Evolutionary conservation across 2,113 vertebrate genomes (phyloP), one percentile per base, ranked within the genome.

Genomic region (Okapia johnstoni): DNA sequence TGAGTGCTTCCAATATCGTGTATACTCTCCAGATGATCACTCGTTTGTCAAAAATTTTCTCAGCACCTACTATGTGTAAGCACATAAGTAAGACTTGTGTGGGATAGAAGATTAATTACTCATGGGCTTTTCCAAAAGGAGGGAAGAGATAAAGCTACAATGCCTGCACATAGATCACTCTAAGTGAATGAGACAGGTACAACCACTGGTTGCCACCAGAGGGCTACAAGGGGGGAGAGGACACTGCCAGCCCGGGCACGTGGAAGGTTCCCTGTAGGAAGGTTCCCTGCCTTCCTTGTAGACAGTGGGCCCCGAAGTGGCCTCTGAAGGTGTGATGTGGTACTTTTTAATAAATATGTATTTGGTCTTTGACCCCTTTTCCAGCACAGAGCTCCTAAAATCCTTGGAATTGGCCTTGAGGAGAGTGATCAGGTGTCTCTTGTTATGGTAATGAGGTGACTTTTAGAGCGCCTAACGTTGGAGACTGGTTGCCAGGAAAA

Each of bases 201-300:
- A 19, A 58, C 21, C 30, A 0, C 0, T 6, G 19, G 14, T 10
- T 13, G 13, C 13, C 15, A 7, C 10, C 21, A 40, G 30, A 73
- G 43, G 11, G 43, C 61, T 73, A 11, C 21, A 25, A 26, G 36
- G 6, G 6, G 2, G 15, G 63, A 40, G 66, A 84, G 52, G 85
- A 33, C 3, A 16, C 43, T 16, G 5, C 17, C 36, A 79, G 12
- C 33, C 8, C 48, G 50, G 55, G 21, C 55, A 25, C 8, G 1
- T 9, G 55, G 55, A 57, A 57, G 55, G 55, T 52, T 52, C 52
- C 52, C 15, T 52, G 52, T 52, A 16, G 52, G 52, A 52, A 52
- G 5, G 15, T 16, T 52, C 36, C 66, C 66, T 40, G 19, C 66
- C 66, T 70, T 76, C 36, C 40, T 43, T 43, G 40, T 26, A 89